Percentiles rank a stretch among this genome's conserved stretches.
Evolutionary conservation across 2,888 invertebrate genomes (phyloP).

Genomic region (Auanema freiburgensis): DNA sequence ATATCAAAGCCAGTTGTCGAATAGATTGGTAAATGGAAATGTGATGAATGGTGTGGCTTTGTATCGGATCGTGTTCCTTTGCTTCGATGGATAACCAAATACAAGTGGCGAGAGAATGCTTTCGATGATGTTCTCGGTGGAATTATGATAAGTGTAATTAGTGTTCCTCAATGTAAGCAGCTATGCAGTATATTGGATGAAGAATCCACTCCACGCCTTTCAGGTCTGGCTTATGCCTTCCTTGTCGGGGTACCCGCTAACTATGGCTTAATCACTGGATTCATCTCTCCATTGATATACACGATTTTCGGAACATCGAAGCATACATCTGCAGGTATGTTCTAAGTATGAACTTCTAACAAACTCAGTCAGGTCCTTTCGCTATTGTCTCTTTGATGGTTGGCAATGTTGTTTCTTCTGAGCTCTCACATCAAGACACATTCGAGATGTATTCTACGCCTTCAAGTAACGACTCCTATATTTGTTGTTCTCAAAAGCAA

Average conservation of each 20-base stretch:
- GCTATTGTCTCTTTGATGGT: constrained; percentile 55
- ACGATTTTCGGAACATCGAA: constrained; percentile 83
- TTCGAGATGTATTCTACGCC: not conserved
- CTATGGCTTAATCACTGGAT: constrained; percentile 79
- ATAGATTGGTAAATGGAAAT: constrained; percentile 32
- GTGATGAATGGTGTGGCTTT: constrained; percentile 39
- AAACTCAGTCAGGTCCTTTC: constrained; percentile 51
- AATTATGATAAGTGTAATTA: constrained; percentile 49
- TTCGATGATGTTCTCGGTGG: constrained; percentile 47
- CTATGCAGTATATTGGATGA: not conserved
- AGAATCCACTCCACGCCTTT: not conserved
- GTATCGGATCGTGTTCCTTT: constrained; percentile 35
- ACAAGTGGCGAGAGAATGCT: constrained; percentile 37
- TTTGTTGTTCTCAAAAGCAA: not conserved
- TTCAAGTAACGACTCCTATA: not conserved
- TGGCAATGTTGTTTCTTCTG: constrained; percentile 38
- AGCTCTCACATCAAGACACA: not conserved
- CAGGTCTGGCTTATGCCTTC: constrained; percentile 64
- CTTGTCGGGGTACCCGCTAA: constrained; percentile 68
- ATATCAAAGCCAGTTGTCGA: not conserved
- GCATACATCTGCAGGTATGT: constrained; percentile 80
- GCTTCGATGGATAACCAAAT: constrained; percentile 40
- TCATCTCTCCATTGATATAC: constrained; percentile 85
- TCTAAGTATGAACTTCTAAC: not conserved
- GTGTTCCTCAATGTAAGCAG: constrained; percentile 48